Base-by-base conservation (phyloP, 30 jellyfish, hydroid and myxozoan species). In the Aurelia sp. region DNA sequence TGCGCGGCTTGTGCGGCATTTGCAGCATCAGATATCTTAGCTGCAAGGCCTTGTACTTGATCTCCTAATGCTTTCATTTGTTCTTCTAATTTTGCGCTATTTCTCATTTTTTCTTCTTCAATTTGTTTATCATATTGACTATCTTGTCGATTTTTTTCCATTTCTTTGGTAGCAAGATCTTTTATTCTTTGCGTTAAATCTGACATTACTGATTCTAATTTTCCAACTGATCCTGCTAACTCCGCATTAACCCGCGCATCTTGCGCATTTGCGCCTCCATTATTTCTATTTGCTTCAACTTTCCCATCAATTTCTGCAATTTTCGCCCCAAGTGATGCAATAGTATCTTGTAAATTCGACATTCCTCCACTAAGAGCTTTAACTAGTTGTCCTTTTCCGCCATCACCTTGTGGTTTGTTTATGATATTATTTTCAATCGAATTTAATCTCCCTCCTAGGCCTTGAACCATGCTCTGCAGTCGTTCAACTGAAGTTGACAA, bases 391-490 rank as follows among this genome's bases (percentile, higher is more conserved):
- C 85, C 81, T 65, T 79, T 74, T 15, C 84, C 89, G 16, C 13
- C 47, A 41, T 86, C 90, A 16, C 71, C 69, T 33, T 63, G 79
- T 5, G 96, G 88, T 57, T 63, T 88, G 76, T 78, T 88, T 3
- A 71, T 48, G 30, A 79, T 75, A 48, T 78, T 78, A 38, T 76
- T 62, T 51, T 88, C 90, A 8, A 88, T 78, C 0, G 89, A 78
- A 13, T 61, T 52, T 67, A 88, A 67, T 52, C 89, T 88, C 15
- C 89, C 91, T 11, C 81, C 89, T 65, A 88, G 55, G 31, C 90
- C 91, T 27, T 78, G 91, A 22, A 88, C 85, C 88, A 88, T 79
- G 22, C 96, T 84, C 22, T 88, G 96, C 38, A 88, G 63, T 57
- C 80, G 79, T 57, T 88, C 88, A 35, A 88, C 91, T 1, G 96